Percentiles rank a stretch among this genome's conserved stretches.
Evolutionary conservation across 2,888 invertebrate species (phyloP).

Genomic region (Heliconius aoede): DNA sequence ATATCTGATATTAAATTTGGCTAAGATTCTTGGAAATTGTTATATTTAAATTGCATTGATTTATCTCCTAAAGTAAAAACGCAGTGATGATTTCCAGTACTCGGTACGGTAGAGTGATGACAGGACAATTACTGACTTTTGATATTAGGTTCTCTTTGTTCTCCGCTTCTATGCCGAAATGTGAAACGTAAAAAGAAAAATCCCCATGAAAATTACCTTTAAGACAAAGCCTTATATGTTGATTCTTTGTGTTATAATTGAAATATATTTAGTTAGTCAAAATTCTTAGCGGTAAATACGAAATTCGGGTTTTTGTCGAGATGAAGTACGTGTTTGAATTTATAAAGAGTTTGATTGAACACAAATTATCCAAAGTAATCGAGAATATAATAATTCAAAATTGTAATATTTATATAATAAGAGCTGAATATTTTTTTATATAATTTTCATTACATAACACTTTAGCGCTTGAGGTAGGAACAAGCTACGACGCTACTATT

Average conservation of each 20-base stretch:
- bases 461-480: conserved; percentile 13
- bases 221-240: conserved; percentile 11
- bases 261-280: background rate
- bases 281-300: background rate
- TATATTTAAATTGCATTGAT: too few species aligned
- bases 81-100: too few species aligned
- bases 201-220: conserved; percentile 10
- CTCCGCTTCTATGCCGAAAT: background rate
- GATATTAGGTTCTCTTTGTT: too few species aligned
- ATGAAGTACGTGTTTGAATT: background rate
- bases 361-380: background rate
- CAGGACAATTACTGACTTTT: too few species aligned
- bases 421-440: background rate
- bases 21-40: too few species aligned
- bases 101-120: too few species aligned
- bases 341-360: background rate
- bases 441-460: background rate
- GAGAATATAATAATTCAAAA: background rate
- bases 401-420: conserved; percentile 6
- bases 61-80: too few species aligned
- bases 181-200: background rate
- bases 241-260: background rate
- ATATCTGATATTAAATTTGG: too few species aligned
- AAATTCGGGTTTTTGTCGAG: background rate
- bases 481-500: conserved; percentile 27